Base-by-base conservation (phyloP, 2,113 vertebrate species). In the Toxotes jaculatrix region DNA sequence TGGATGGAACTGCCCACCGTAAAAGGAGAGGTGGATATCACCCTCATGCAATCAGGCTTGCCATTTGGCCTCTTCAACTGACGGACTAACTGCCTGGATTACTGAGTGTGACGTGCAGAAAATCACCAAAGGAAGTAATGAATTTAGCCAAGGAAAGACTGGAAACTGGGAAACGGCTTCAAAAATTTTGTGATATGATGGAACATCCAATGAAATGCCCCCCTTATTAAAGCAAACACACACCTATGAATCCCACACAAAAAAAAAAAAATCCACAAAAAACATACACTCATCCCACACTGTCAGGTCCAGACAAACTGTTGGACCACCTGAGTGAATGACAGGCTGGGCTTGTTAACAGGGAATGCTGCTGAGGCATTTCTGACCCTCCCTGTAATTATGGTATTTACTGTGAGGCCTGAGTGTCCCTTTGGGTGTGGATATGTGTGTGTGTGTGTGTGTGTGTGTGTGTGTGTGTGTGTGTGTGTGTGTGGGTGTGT, bases 301-400 rank as follows among this genome's bases (percentile, higher is more conserved):
- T 60, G 60, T 34, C 9, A 0, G 47, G 16, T 40, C 63, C 69
- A 36, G 62, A 43, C 13, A 3, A 75, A 61, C 6, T 5, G 0
- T 47, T 10, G 4, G 11, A 65, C 27, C 7, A 0, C 14, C 55
- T 13, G 78, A 70, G 5, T 45, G 77, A 70, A 55, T 31, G 32
- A 55, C 60, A 45, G 72, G 38, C 47, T 27, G 19, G 16, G 34
- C 19, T 61, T 17, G 13, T n/a, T 57, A 74, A 70, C 27, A 7
- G n/a, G 31, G 43, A 72, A 38, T 23, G 21, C 57, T 42, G 66
- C 75, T 19, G 2, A 43, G 79, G 84, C 42, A 84, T 80, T 86
- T 64, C 47, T 77, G 80, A 72, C 69, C 74, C 79, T 87, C 79
- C 82, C 84, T 83, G 82, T 82, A 79, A 91, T 91, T 83, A 82